Evolutionary conservation across 2,888 invertebrate genomes (phyloP).

Genomic region (Sipha maydis): DNA sequence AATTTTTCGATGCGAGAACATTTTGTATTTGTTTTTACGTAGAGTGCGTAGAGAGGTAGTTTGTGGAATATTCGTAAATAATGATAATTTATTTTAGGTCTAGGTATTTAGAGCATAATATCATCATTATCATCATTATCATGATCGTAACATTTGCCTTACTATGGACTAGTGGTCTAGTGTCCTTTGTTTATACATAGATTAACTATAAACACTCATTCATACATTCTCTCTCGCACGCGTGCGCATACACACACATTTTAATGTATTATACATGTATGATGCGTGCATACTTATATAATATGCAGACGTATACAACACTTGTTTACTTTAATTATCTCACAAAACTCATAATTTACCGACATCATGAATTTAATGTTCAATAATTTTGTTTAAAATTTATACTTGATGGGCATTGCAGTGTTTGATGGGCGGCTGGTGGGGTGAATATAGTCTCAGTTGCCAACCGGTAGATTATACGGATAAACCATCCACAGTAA

Average conservation of each 20-base stretch:
- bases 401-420: constrained; percentile 68
- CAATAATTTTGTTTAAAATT: constrained; percentile 44
- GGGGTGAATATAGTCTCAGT: constrained; percentile 86
- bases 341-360: neutral
- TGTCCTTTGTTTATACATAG: constrained; percentile 22
- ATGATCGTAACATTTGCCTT: constrained; percentile 32
- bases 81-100: constrained; percentile 16
- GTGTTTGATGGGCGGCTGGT: constrained; percentile 91
- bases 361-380: constrained; percentile 4
- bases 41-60: neutral
- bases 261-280: neutral
- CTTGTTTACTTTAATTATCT: constrained; percentile 30
- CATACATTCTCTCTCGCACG: too few relatives aligned
- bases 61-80: neutral
- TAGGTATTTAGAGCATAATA: constrained; percentile 36
- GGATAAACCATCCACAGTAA: constrained; percentile 79
- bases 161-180: constrained; percentile 31
- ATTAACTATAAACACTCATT: constrained; percentile 22
- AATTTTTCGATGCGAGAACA: too few relatives aligned
- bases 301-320: neutral
- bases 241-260: neutral
- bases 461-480: constrained; percentile 93
- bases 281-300: neutral
- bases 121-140: constrained; percentile 14
- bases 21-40: too few relatives aligned